phyloP scores from a whole-genome alignment of 2,888 invertebrate species.

The Mycalesis mineus region DNA sequence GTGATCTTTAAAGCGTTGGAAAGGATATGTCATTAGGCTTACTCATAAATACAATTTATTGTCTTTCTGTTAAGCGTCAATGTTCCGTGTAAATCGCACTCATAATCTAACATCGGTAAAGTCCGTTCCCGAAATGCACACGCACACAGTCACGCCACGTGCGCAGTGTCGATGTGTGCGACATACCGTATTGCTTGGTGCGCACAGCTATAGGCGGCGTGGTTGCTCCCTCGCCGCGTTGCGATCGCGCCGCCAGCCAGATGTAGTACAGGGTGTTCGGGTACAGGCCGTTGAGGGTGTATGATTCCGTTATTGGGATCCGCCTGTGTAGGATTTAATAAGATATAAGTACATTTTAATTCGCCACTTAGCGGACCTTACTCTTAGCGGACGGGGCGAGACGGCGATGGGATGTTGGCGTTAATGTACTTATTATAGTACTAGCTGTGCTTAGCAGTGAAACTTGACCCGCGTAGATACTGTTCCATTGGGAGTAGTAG shows the following conservation, averaged over 20 bases:
- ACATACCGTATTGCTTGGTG: constrained; percentile 99
- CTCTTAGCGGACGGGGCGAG: too few relatives aligned
- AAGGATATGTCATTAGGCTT: too few relatives aligned
- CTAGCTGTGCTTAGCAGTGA: too few relatives aligned
- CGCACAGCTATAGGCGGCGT: constrained; percentile 95
- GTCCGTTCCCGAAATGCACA: constrained; percentile 12
- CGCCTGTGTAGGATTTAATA: constrained; percentile 61
- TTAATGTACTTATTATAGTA: too few relatives aligned
- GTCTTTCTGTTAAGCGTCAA: background rate
- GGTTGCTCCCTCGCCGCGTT: constrained; percentile 91
- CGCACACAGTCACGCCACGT: background rate
- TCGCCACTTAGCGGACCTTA: too few relatives aligned
- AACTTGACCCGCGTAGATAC: too few relatives aligned
- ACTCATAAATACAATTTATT: too few relatives aligned
- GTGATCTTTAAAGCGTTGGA: too few relatives aligned
- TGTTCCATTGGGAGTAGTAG: too few relatives aligned
- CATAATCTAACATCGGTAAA: background rate
- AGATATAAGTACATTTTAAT: too few relatives aligned
- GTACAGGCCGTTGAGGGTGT: constrained; percentile 92
- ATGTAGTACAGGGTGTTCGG: constrained; percentile 98
- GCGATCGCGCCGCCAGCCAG: constrained; percentile 96
- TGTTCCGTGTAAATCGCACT: background rate
- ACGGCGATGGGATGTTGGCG: too few relatives aligned
- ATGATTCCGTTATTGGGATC: constrained; percentile 89
- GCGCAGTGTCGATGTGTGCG: background rate